Base-by-base conservation (phyloP, 2,888 invertebrate species). In the Eupelmus urozonus region DNA sequence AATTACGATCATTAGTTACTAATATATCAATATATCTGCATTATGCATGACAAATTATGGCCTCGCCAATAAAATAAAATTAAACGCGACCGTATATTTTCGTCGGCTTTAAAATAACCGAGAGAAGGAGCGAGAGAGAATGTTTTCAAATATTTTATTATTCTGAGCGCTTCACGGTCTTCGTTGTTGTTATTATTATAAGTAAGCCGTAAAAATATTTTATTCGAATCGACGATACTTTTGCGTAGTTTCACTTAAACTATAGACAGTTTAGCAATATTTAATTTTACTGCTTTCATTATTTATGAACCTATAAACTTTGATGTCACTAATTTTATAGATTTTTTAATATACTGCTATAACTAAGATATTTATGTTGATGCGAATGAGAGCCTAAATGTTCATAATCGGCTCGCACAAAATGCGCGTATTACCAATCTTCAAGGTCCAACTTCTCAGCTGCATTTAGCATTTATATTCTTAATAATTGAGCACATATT, bases 1-100 rank as follows among this genome's bases (percentile, higher is more conserved):
- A 79, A 55, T 79, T 67, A 67, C 62, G 79, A 76, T 79, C 71
- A 79, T 79, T 76, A 72, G 66, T 62, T 72, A 55, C 76, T 67
- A 79, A 76, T 79, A 79, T 72, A 76, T 79, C 79, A 66, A 72
- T 79, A 71, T 75, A 70, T 78, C 67, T 63, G 69, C 78, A 78
- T 78, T 73, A 69, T 49, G 29, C 53, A 4, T 62, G 79, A 74
- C 71, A 75, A 75, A 75, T 79, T 74, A 51, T 57, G 51, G 59
- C 51, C 69, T 70, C 63, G 60, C 70, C 75, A 23, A 23, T 45
- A 29, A 70, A 74, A 70, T 62, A 62, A 75, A 63, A 78, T 51
- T 25, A 63, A 67, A 57, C 62, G 16, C 23, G 57, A 20, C 42
- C 16, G 18, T 55, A 23, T 55, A 63, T 45, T 25, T 9, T 11